Evolutionary conservation across 2,113 vertebrate genomes (phyloP).

Genomic region (Nothocercus nigrocapillus): DNA sequence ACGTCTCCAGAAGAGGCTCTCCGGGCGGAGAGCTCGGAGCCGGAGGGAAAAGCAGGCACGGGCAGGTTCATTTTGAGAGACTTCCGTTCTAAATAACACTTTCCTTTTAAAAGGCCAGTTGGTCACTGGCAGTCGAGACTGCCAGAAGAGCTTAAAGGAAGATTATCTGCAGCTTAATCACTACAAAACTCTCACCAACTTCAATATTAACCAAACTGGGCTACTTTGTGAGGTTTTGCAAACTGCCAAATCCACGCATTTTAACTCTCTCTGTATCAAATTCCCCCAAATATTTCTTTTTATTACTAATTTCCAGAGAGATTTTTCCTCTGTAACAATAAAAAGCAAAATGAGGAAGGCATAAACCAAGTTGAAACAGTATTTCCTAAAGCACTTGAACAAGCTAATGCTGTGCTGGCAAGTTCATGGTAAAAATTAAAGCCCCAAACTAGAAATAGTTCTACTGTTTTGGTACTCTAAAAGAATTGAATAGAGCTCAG

Average conservation of each 20-base stretch:
- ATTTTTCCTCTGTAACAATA: background rate
- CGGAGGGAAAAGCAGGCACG: background rate
- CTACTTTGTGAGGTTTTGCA: background rate
- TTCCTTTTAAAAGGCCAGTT: rapidly evolving
- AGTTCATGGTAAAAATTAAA: rapidly evolving
- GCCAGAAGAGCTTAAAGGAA: background rate
- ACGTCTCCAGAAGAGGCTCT: background rate
- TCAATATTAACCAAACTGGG: background rate
- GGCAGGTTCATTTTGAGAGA: background rate
- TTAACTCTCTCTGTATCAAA: background rate
- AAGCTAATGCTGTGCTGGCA: background rate
- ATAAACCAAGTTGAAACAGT: slow-evolving; percentile 31
- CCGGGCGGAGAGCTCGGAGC: too few relatives aligned
- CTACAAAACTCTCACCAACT: background rate
- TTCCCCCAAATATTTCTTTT: background rate
- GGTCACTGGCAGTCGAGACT: background rate
- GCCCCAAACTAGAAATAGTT: background rate
- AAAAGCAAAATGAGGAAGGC: background rate
- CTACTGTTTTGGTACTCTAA: background rate
- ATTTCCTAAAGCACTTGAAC: background rate
- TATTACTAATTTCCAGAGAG: background rate
- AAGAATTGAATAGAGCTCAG: background rate
- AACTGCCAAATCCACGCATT: background rate
- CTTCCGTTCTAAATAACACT: rapidly evolving
- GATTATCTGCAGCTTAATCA: background rate